Base-by-base conservation (phyloP, 2,888 invertebrate species). In the Stenodema calcarata region DNA sequence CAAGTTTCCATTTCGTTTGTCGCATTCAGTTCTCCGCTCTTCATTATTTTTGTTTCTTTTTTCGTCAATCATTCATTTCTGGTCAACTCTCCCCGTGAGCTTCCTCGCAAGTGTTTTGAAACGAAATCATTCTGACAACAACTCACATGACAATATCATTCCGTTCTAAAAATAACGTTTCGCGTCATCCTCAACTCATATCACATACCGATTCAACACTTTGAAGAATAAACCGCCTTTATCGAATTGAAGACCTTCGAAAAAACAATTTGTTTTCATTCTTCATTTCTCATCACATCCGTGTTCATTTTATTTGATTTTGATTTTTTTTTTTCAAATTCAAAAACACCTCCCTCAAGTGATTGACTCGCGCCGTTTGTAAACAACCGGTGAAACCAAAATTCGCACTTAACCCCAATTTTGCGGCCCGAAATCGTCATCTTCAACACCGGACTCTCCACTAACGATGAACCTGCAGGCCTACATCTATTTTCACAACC, bases 401-500 rank as follows among this genome's bases (percentile, higher is more conserved):
- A 62, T 23, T 50, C 50, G 50, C 50, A 50, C n/a, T 50, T 50
- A 6, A n/a, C n/a, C 0, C 0, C 6, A n/a, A 50, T 16, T 18
- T 62, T 62, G n/a, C 62, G 27, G 7, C 18, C 27, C 62, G 18
- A 62, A 62, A 23, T 23, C 27, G 62, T 54, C 62, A 7, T 23
- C 62, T 62, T 62, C 62, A 7, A 62, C 54, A 18, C 27, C 62
- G 62, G 1, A 4, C 0, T 62, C 62, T 23, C 9, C 11, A 78
- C 44, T 44, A 78, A n/a, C 14, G 50, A 80, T 80, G 80, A 80
- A 80, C 28, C 70, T 83, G n/a, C 83, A 69, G 70, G 83, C 83
- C 70, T 62, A 41, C 83, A 44, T 83, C 83, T 83, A 70, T 83
- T 83, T 83, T 41, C 70, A 70, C 83, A 70, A 41, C 70, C 83